Evolutionary conservation across 1,140 invertebrate species (phyloP).

Genomic region (Nasonia vitripennis): DNA sequence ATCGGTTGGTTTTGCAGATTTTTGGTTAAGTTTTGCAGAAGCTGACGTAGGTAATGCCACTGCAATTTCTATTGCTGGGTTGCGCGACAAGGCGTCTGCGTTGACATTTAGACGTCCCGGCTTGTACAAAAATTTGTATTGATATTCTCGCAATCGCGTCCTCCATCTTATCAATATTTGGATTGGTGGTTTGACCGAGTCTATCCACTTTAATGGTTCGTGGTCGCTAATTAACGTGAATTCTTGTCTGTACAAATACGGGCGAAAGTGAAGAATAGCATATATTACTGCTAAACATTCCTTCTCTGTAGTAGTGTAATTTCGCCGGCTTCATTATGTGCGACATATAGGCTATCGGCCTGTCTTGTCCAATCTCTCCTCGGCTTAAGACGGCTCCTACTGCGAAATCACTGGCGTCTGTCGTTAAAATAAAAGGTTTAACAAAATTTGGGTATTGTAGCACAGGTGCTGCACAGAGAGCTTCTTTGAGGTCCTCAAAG

Average conservation of each 20-base stretch:
- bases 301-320: conserved; percentile 59
- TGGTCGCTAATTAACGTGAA: too few species aligned
- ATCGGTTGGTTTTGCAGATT: too few species aligned
- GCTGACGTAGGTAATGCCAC: too few species aligned
- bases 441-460: conserved; percentile 65
- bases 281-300: conserved; percentile 64
- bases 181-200: too few species aligned
- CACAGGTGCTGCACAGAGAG: conserved; percentile 66
- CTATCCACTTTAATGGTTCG: too few species aligned
- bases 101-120: not conserved
- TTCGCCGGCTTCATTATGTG: conserved; percentile 59
- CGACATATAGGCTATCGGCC: conserved; percentile 62
- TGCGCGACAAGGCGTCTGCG: too few species aligned
- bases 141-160: too few species aligned
- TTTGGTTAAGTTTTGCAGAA: too few species aligned
- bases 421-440: conserved; percentile 61
- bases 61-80: too few species aligned
- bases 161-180: too few species aligned
- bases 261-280: conserved; percentile 64
- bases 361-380: conserved; percentile 41
- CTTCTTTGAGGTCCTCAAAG: conserved; percentile 67
- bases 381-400: conserved; percentile 66
- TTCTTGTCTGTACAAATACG: too few species aligned
- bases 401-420: conserved; percentile 61
- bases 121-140: too few species aligned